Evolutionary conservation across 2,888 invertebrate genomes (phyloP), one percentile per base, ranked within the genome.

Genomic region (Machimus atricapillus): DNA sequence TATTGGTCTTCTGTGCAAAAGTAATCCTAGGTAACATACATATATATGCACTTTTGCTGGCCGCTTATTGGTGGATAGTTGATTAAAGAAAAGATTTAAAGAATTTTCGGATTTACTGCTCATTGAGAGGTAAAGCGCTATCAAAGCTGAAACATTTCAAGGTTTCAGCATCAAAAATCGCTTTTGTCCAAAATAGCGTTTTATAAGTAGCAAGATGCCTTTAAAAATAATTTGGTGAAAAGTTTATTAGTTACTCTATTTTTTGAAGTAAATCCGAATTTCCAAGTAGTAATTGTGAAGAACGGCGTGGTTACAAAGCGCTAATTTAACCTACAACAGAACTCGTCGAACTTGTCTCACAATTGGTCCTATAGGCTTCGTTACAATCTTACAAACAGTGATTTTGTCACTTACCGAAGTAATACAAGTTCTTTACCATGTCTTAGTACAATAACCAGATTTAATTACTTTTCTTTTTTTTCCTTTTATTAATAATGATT

Each of bases 1-100:
- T 85, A 85, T 85, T 85, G 85, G 85, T 85, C 85, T 46, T 85
- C n/a, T 23, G 85, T 85, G 85, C 85, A 74, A 46, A 34, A 46
- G 43, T 74, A 74, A 85, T 74, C n/a, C 74, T 85, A 85, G 16
- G 19, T 76, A 76, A 76, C 40, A n/a, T 74, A 83, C 73, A 66
- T 31, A 31, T 83, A 74, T 85, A 73, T 76, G 66, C 66, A 19
- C 66, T 66, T 66, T 66, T 27, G 66, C 66, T 66, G 58, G 66
- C 66, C 66, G 19, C 27, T 9, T 66, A 23, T 66, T 27, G 66
- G 19, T 66, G 19, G 66, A 66, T 66, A 66, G 66, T 14, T 66
- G 27, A 23, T 12, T 23, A 66, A 66, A 19, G 27, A 66, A 23
- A 27, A 12, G 1, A 0, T 66, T 23, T 23, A 66, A 23, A 23